Evolutionary conservation across 2,888 invertebrate genomes (phyloP).

Genomic region (Meteorus colon): DNA sequence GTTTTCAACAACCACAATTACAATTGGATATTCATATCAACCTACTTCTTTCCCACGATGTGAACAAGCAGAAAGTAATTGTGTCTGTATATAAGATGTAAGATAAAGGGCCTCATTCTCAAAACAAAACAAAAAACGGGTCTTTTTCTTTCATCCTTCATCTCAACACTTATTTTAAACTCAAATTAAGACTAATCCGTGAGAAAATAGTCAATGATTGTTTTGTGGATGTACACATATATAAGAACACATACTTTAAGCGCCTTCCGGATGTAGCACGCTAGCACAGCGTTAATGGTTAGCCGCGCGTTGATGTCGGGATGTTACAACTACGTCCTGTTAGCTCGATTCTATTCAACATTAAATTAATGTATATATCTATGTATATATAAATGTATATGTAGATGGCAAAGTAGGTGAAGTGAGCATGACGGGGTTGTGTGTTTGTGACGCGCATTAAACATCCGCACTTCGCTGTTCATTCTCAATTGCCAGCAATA

Average conservation of each 20-base stretch:
- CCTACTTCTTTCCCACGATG: conserved; percentile 15
- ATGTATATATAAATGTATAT: conserved; percentile 21
- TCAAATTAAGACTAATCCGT: conserved; percentile 43
- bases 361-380: conserved; percentile 59
- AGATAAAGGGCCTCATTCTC: neutral
- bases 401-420: conserved; percentile 67
- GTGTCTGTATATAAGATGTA: neutral
- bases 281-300: conserved; percentile 56
- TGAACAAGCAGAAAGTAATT: neutral
- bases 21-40: neutral
- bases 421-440: conserved; percentile 50
- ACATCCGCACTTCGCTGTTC: conserved; percentile 59
- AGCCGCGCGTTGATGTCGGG: conserved; percentile 8
- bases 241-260: conserved; percentile 40
- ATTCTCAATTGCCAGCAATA: conserved; percentile 65
- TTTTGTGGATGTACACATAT: conserved; percentile 25
- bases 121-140: conserved; percentile 8
- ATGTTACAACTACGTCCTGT: conserved; percentile 43
- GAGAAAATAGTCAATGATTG: conserved; percentile 46
- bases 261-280: conserved; percentile 64
- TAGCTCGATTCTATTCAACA: conserved; percentile 46
- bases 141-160: neutral
- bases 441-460: conserved; percentile 61
- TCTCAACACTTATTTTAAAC: neutral
- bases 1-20: conserved; percentile 7